Base-by-base conservation (phyloP, 2,888 invertebrate genomes). In the Noctua janthe region DNA sequence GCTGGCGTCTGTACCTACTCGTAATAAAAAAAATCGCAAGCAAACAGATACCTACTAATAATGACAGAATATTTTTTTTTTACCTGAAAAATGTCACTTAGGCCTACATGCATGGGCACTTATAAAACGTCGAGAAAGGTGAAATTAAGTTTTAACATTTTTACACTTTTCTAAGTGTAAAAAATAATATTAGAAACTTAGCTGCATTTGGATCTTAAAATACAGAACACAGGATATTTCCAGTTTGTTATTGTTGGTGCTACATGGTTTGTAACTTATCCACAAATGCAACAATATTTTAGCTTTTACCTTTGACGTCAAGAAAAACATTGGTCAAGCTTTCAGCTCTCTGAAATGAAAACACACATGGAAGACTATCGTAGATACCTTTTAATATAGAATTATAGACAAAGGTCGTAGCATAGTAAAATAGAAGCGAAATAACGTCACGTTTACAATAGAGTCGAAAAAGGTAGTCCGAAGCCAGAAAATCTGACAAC, bases 301-400 rank as follows among this genome's bases (percentile, higher is more conserved):
- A 49, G 29, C 74, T 86, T 82, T 83, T 59, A 85, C 7, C 64
- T 72, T 74, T n/a, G n/a, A 73, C 47, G 35, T 29, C 23, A 47
- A 80, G 66, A 83, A 86, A 77, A 83, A 86, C 43, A 77, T 62
- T 64, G 80, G 72, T 80, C 74, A 73, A 77, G 74, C 39, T 67
- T 62, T 2, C 35, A 71, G 43, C 47, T 67, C n/a, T 77, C 15
- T 47, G 13, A 43, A 29, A 54, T 67, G 17, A 59, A 78, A 82
- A 81, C 56, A 56, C 1, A 67, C 69, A 13, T 56, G 49, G 47
- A 5, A 35, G n/a, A 56, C 17, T 49, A 23, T 35, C 29, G 23
- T 15, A 51, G 2, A 3, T 47, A 43, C 5, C 15, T 35, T 17
- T 17, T 17, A 54, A 7, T 74, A 10, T 0, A 62, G 11, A 20